These are phyloP conservation scores for Calephelis nemesis DNA, from an alignment of 1,140 invertebrate genomes.

Conservation along the genomic window DNA sequence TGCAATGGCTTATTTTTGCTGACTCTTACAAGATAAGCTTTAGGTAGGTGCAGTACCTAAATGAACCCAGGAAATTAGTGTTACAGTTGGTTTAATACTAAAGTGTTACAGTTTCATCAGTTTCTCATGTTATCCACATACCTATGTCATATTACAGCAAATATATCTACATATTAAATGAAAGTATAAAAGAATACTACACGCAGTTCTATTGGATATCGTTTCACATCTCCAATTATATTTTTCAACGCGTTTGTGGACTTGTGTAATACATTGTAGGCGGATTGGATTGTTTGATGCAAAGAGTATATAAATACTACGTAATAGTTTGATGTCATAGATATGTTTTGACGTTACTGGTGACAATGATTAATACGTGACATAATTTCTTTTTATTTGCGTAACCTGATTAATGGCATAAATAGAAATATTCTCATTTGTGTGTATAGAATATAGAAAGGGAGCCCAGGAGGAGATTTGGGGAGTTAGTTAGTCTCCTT, in stretches of 20 bases:
- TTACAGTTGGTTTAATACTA: too few relatives aligned
- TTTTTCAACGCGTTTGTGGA: slow-evolving; percentile 9
- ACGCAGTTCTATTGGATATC: slow-evolving; percentile 2
- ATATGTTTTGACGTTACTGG: neutral
- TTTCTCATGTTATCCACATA: too few relatives aligned
- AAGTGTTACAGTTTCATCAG: too few relatives aligned
- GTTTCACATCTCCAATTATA: neutral
- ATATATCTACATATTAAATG: neutral
- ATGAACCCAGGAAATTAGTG: too few relatives aligned
- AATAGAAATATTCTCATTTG: neutral
- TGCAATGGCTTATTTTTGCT: too few relatives aligned
- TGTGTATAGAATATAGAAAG: neutral
- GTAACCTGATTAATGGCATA: neutral
- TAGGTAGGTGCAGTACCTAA: too few relatives aligned
- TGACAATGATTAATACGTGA: slow-evolving; percentile 3
- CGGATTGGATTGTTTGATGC: slow-evolving; percentile 3
- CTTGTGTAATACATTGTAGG: slow-evolving; percentile 11
- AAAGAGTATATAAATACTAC: too few relatives aligned
- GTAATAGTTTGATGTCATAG: neutral
- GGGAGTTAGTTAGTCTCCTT: too few relatives aligned
- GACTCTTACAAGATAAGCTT: too few relatives aligned
- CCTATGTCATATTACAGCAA: too few relatives aligned
- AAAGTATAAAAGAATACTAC: slow-evolving; percentile 4
- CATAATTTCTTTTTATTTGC: neutral
- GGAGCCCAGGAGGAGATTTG: too few relatives aligned